Evolutionary conservation across 1,140 invertebrate species (phyloP), one percentile per base, ranked within the genome.

Genomic region (Papilio dardanus): DNA sequence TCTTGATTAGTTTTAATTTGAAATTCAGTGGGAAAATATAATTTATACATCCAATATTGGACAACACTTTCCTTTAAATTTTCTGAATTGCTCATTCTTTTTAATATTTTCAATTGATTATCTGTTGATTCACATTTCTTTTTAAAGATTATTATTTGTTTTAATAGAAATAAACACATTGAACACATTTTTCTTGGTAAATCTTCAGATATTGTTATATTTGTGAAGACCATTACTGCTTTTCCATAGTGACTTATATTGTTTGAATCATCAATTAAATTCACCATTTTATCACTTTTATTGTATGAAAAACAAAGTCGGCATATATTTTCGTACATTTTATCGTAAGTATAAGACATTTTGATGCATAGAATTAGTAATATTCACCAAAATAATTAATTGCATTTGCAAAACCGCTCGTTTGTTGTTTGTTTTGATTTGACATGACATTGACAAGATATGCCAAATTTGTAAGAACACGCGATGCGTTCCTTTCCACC

Each of bases 121-220:
- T 90, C 80, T 76, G 83, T 91, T 1, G 76, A 76, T 84, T 93
- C 87, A 68, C 88, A 89, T 21, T 78, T 86, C 21, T 87, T 80
- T 77, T 91, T 92, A 54, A 93, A 93, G n/a, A 77, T 73, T 46
- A 91, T 88, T 30, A 83, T 79, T 77, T 88, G 82, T 80, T 88
- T 89, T 77, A 93, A 75, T 42, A 85, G 77, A 75, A 68, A 74
- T 68, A 88, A 78, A 79, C 91, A 93, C 14, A 85, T 87, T 28
- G 75, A 73, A 66, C 91, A 93, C 85, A 93, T 90, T 58, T 69
- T 78, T 33, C 54, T 74, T 0, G 91, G 91, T 21, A 90, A 85
- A 79, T 74, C 83, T 28, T 86, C 71, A 66, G 80, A 81, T 79
- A 90, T 77, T 16, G 65, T 75, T 79, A 92, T 83, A 67, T 85